Percentiles rank a stretch among this genome's conserved stretches.
Evolutionary conservation across 2,888 invertebrate genomes (phyloP).

Genomic region (Trilocha varians): DNA sequence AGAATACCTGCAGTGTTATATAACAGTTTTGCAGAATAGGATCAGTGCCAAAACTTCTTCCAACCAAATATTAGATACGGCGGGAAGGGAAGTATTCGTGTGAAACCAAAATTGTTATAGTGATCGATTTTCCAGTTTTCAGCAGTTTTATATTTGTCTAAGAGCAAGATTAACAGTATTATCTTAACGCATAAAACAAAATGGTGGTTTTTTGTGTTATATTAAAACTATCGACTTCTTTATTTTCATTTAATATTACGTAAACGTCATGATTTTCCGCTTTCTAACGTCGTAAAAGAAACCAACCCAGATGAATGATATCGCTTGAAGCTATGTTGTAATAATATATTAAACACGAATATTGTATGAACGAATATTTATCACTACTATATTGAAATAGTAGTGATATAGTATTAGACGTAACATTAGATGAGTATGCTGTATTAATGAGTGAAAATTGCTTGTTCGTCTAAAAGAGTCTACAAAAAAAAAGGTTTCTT

Average conservation of each 20-base stretch:
- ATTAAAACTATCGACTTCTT: conserved; percentile 3
- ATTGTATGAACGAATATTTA: neutral
- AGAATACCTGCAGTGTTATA: conserved; percentile 60
- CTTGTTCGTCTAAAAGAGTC: too few species aligned
- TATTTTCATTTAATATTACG: conserved; percentile 11
- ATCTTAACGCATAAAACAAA: neutral
- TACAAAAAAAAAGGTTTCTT: too few species aligned
- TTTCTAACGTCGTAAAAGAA: conserved; percentile 16
- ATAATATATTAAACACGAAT: neutral
- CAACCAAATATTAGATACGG: conserved; percentile 3
- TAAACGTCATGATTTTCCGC: conserved; percentile 16
- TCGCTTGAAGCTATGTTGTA: conserved; percentile 2
- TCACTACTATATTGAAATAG: too few species aligned
- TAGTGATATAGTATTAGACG: too few species aligned
- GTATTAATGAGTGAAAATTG: too few species aligned
- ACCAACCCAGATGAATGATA: conserved; percentile 8
- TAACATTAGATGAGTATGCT: too few species aligned
- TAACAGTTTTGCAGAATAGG: conserved; percentile 56
- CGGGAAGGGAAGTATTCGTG: conserved; percentile 7
- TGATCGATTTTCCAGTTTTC: neutral
- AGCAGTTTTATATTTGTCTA: neutral
- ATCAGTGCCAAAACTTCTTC: conserved; percentile 54
- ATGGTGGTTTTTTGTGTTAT: neutral
- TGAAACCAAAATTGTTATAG: conserved; percentile 1
- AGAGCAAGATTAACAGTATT: neutral